phyloP scores from a whole-genome alignment of 2,797 vertebrate genomes.

The Chanos chanos region DNA sequence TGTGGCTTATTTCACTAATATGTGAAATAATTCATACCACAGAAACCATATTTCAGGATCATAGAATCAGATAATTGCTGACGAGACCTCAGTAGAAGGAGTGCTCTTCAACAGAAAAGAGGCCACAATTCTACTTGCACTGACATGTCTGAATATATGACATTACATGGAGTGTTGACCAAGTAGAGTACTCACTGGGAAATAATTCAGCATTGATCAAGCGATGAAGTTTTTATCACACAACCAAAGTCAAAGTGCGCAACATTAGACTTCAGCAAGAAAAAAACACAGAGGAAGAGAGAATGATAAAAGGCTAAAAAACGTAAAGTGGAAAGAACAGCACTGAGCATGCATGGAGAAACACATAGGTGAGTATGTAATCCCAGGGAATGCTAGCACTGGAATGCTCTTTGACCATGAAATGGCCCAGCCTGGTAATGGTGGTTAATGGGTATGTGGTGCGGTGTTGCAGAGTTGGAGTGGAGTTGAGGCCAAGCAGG shows the following conservation, averaged over 20 bases:
- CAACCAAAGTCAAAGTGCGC: slow-evolving; percentile 69
- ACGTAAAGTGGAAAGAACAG: slow-evolving; percentile 58
- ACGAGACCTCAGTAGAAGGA: too few species aligned
- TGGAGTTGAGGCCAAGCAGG: slow-evolving; percentile 34
- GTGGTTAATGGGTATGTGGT: slow-evolving; percentile 68
- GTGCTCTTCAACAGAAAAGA: too few species aligned
- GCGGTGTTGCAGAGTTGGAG: slow-evolving; percentile 46
- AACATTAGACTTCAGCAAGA: slow-evolving; percentile 40
- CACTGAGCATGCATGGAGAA: slow-evolving; percentile 52
- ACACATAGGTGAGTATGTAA: slow-evolving; percentile 69
- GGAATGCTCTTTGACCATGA: slow-evolving; percentile 77
- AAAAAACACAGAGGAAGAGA: slow-evolving; percentile 43
- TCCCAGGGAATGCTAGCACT: slow-evolving; percentile 67
- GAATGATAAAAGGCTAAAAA: slow-evolving; percentile 44
- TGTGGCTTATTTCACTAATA: too few species aligned
- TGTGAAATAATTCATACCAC: too few species aligned
- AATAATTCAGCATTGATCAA: slow-evolving; percentile 64
- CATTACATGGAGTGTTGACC: too few species aligned
- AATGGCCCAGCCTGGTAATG: slow-evolving; percentile 73
- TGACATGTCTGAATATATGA: too few species aligned
- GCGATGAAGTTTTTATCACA: slow-evolving; percentile 60
- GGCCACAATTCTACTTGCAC: too few species aligned
- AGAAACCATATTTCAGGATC: too few species aligned
- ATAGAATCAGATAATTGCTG: too few species aligned
- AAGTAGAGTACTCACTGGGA: slow-evolving; percentile 60